Conservation (phyloP, 1,140 invertebrate genomes). For the Capitella teleta region DNA sequence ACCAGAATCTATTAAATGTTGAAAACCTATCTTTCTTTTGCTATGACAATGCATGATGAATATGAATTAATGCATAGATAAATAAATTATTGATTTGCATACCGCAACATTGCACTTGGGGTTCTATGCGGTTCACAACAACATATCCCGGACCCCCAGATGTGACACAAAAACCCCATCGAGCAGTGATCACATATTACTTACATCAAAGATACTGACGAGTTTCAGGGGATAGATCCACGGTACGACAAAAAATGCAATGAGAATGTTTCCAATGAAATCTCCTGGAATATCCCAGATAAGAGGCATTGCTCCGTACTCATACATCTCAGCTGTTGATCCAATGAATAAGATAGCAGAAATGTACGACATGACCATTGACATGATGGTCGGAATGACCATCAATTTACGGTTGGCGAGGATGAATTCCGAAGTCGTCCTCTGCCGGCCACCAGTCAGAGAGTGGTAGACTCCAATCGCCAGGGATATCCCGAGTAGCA, state of each 20-base stretch:
- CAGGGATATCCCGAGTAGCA: slow-evolving; percentile 3
- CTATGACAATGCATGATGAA: too few relatives aligned
- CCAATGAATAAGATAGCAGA: slow-evolving; percentile 23
- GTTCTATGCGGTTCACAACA: too few relatives aligned
- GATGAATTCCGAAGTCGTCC: slow-evolving; percentile 9
- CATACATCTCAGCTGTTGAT: slow-evolving; percentile 18
- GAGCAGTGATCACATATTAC: too few relatives aligned
- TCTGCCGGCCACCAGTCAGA: slow-evolving; percentile 5
- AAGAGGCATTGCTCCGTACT: slow-evolving; percentile 15
- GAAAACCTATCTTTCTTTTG: too few relatives aligned
- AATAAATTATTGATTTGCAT: too few relatives aligned
- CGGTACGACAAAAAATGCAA: slow-evolving; percentile 13
- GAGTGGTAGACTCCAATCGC: slow-evolving; percentile 6
- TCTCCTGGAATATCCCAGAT: not conserved
- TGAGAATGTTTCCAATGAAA: slow-evolving; percentile 1
- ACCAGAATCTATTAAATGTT: too few relatives aligned
- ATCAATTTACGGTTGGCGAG: slow-evolving; percentile 7
- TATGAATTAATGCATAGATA: too few relatives aligned
- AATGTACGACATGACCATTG: slow-evolving; percentile 15
- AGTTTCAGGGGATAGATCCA: slow-evolving; percentile 20
- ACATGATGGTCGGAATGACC: slow-evolving; percentile 4
- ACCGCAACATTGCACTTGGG: too few relatives aligned
- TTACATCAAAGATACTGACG: slow-evolving; percentile 17
- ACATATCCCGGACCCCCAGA: too few relatives aligned
- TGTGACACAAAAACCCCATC: too few relatives aligned